A percentile compares a stretch with the other conserved stretches of the same genome.
Conservation (phyloP, 1,140 invertebrate genomes). For the Megathymus violae region DNA sequence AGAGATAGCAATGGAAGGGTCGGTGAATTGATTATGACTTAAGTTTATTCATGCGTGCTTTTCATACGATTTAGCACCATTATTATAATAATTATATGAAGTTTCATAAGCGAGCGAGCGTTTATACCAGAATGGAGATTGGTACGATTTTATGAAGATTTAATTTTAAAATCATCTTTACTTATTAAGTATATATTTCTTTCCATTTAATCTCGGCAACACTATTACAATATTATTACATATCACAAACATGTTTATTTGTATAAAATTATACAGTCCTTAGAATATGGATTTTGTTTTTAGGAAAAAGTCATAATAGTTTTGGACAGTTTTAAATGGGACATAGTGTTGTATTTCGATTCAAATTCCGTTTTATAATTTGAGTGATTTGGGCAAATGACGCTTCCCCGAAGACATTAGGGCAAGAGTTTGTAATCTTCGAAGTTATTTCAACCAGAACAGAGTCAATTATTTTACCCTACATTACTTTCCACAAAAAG, state of each 20-base stretch:
- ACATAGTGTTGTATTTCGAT: neutral
- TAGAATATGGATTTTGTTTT: too few species aligned
- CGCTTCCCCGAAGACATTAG: slow-evolving; percentile 30
- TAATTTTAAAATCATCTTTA: too few species aligned
- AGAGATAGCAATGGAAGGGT: neutral
- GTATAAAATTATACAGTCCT: too few species aligned
- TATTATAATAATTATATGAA: too few species aligned
- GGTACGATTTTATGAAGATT: too few species aligned
- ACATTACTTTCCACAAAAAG: slow-evolving; percentile 54
- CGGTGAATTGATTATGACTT: neutral
- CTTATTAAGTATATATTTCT: too few species aligned
- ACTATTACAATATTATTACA: too few species aligned
- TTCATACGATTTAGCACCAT: neutral
- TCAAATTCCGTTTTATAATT: slow-evolving; percentile 14
- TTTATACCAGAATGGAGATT: too few species aligned
- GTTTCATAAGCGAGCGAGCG: too few species aligned
- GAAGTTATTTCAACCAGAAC: slow-evolving; percentile 29
- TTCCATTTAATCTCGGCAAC: too few species aligned
- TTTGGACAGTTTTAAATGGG: neutral
- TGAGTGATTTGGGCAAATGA: slow-evolving; percentile 8
- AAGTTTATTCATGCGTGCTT: neutral
- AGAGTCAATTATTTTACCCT: slow-evolving; percentile 28
- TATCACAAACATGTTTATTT: too few species aligned
- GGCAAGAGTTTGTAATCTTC: slow-evolving; percentile 24
- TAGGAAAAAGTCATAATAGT: neutral